Base-by-base conservation (phyloP, 2,888 invertebrate species). In the Stenoptilia bipunctidactyla region DNA sequence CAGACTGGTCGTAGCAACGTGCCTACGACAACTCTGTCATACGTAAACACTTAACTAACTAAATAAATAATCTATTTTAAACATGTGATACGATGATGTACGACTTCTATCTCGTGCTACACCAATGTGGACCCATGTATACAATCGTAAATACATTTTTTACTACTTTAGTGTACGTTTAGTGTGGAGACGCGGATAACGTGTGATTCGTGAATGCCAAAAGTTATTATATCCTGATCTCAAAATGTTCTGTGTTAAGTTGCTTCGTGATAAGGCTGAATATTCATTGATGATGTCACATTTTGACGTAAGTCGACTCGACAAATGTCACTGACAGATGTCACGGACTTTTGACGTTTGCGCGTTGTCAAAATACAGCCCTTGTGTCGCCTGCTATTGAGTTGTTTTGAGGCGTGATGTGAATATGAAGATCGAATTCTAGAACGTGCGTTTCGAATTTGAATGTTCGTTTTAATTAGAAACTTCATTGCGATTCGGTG, bases 21-120 rank as follows among this genome's bases (percentile, higher is more conserved):
- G 55, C 52, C 55, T 50, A 51, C 47, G 53, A 43, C 51, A 53
- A 52, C 57, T 10, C 10, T 14, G 34, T 34, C 34, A 34, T 14
- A n/a, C 33, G 33, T 13, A 30, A 30, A 30, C 30, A 36, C 62
- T 61, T 52, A 54, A 65, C 61, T 60, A 61, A 62, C 65, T 71
- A 69, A 73, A 70, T 67, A 73, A 76, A 76, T 72, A 76, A 64
- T 73, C 68, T 71, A 70, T 73, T 75, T 68, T 34, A 68, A 75
- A 72, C 68, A 74, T 76, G 77, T 77, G 79, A 77, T 75, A 76
- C 68, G 71, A 76, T 77, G 76, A 74, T 74, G 75, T 74, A 74
- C 72, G 76, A 70, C 60, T 75, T 71, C 69, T 69, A 69, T 60
- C 65, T 72, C 60, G 66, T 71, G 61, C 58, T 65, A 67, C 60